phyloP scores from a whole-genome alignment of 2,113 vertebrate species.

The Scomber japonicus region DNA sequence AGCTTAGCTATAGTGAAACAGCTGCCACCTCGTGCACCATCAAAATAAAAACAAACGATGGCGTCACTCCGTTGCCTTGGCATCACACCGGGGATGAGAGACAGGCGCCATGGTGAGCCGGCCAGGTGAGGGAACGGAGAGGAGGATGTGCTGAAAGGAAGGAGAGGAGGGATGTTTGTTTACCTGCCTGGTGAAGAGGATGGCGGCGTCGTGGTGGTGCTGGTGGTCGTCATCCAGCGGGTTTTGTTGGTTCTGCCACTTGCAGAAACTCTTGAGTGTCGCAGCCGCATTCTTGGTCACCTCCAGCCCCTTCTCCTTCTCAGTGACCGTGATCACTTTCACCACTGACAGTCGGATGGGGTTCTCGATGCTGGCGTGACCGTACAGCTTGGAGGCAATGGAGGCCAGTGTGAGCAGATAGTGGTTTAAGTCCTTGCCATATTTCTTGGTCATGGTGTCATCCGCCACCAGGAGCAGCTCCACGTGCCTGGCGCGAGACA shows the following conservation, averaged over 20 bases:
- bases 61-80: conserved; percentile 42
- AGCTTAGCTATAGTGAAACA: conserved; percentile 4
- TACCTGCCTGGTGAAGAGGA: conserved; percentile 99
- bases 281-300: conserved; percentile 94
- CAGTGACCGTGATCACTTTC: conserved; percentile 88
- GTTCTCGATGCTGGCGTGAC: conserved; percentile 98
- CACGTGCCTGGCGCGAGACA: conserved; percentile 94
- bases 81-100: conserved; percentile 5
- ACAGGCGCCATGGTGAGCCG: neutral
- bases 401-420: conserved; percentile 95
- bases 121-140: neutral
- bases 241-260: conserved; percentile 98
- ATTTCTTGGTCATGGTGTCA: conserved; percentile 92
- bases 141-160: conserved; percentile 2
- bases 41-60: conserved; percentile 61
- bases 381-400: conserved; percentile 95
- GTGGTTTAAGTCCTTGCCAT: conserved; percentile 93
- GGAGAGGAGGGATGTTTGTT: conserved; percentile 53
- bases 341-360: conserved; percentile 95
- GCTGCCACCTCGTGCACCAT: conserved; percentile 42
- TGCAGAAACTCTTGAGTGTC: conserved; percentile 97
- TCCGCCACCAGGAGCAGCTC: conserved; percentile 97
- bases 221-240: conserved; percentile 91
- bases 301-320: conserved; percentile 92
- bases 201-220: conserved; percentile 95